Base-by-base conservation (phyloP, 2,797 vertebrate genomes). In the Nyctalus aviator region DNA sequence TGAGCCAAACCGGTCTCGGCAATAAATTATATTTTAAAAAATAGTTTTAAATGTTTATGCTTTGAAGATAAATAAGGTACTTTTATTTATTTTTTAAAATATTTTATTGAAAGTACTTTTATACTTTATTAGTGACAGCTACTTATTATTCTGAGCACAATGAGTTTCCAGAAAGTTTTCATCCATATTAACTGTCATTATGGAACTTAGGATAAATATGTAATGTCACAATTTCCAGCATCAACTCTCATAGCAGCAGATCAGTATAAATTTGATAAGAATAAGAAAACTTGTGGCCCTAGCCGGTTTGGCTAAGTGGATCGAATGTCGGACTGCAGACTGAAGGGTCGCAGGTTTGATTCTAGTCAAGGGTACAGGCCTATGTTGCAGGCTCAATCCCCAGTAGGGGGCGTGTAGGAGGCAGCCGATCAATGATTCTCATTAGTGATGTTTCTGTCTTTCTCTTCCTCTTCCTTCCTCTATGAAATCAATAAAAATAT, bases 231-330 rank as follows among this genome's bases (percentile, higher is more conserved):
- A 6, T 48, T 50, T 87, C 15, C 41, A 88, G 57, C 44, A 50
- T 35, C 55, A 35, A 64, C 23, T 87, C 25, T 53, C 35, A 69
- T 69, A 44, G 10, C 55, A 59, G 32, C 23, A 83, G 30, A 41
- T 91, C 8, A 48, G n/a, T 73, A 27, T 95, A 81, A 69, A 69
- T 84, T 90, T 85, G 23, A 32, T 91, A 75, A 87, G 48, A 88
- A 17, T 69, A 64, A 79, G 30, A 69, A 92, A 27, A 48, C 27
- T 9, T 79, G 48, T 35, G 64, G 15, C 25, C 57, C 57, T 27
- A 13, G 12, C 25, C 1, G 2, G 57, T 59, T 59, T 27, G 57
- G 57, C 25, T 59, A 25, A 59, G 25, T 13, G 57, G 11, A 14
- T 59, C 12, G 25, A 59, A 6, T 27, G 57, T 59, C 2, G 25